Conservation (phyloP, 2,113 vertebrate genomes). For the Mesitornis unicolor region DNA sequence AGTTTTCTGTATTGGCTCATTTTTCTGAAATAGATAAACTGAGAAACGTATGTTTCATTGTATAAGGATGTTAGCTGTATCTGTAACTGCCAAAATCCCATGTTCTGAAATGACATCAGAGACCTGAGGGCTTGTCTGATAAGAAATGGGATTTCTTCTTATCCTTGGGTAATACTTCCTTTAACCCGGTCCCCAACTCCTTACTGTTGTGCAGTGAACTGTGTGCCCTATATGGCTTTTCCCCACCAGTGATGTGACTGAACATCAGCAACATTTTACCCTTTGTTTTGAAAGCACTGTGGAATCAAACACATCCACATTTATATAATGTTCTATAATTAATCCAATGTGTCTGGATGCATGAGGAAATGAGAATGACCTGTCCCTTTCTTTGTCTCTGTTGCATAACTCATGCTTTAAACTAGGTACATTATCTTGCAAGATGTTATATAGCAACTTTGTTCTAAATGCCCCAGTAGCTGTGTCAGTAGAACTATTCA, state of each 20-base stretch:
- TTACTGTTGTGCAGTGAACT: neutral
- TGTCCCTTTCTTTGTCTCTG: constrained; percentile 19
- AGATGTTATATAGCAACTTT: constrained; percentile 6
- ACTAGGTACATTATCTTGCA: constrained; percentile 20
- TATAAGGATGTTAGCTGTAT: neutral
- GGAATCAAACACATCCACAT: neutral
- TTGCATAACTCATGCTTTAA: constrained; percentile 35
- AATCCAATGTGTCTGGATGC: neutral
- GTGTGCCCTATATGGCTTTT: neutral
- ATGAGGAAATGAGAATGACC: neutral
- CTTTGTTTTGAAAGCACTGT: neutral
- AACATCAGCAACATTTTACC: neutral
- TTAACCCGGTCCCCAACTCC: neutral
- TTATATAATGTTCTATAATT: neutral
- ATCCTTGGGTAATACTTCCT: neutral
- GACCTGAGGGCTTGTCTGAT: neutral
- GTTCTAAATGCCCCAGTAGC: constrained; percentile 49
- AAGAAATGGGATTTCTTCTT: constrained; percentile 31
- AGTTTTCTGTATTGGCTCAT: neutral
- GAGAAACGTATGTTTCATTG: neutral
- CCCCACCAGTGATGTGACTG: neutral
- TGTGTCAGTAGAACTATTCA: constrained; percentile 41
- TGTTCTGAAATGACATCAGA: constrained; percentile 17
- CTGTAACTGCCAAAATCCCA: neutral
- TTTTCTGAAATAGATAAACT: neutral